phyloP scores from a whole-genome alignment of 2,797 vertebrate species.

The Lindbergichthys nudifrons region DNA sequence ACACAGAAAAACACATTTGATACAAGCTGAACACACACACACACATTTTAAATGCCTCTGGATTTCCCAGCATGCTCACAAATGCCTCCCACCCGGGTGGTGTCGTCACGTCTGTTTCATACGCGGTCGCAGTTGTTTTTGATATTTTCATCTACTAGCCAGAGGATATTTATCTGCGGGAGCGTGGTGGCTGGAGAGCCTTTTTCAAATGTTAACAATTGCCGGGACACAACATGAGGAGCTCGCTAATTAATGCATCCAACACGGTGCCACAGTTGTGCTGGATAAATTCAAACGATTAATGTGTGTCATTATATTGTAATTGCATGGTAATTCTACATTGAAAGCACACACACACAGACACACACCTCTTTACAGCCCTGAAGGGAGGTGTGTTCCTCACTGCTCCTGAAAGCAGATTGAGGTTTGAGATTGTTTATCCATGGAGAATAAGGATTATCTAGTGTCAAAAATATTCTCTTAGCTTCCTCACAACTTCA shows the following conservation, averaged over 20 bases:
- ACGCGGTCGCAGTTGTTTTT: slow-evolving; percentile 77
- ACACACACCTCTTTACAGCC: slow-evolving; percentile 59
- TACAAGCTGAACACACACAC: background rate
- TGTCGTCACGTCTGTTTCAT: slow-evolving; percentile 69
- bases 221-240: slow-evolving; percentile 64
- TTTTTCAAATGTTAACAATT: slow-evolving; percentile 77
- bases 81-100: slow-evolving; percentile 57
- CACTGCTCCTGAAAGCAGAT: slow-evolving; percentile 69
- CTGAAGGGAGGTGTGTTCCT: slow-evolving; percentile 66
- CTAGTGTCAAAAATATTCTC: slow-evolving; percentile 55
- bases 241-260: slow-evolving; percentile 78
- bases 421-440: slow-evolving; percentile 73
- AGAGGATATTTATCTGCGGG: slow-evolving; percentile 82
- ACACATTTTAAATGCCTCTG: slow-evolving; percentile 52
- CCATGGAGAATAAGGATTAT: slow-evolving; percentile 74
- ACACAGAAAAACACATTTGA: background rate
- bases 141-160: slow-evolving; percentile 81
- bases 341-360: slow-evolving; percentile 64
- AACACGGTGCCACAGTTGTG: slow-evolving; percentile 63
- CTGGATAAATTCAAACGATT: slow-evolving; percentile 73
- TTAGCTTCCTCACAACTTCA: slow-evolving; percentile 54
- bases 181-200: slow-evolving; percentile 65
- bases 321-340: slow-evolving; percentile 81
- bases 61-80: slow-evolving; percentile 74
- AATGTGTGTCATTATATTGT: slow-evolving; percentile 82